Evolutionary conservation across 2,888 invertebrate species (phyloP), one percentile per base, ranked within the genome.

Genomic region (Andrena hattorfiana): DNA sequence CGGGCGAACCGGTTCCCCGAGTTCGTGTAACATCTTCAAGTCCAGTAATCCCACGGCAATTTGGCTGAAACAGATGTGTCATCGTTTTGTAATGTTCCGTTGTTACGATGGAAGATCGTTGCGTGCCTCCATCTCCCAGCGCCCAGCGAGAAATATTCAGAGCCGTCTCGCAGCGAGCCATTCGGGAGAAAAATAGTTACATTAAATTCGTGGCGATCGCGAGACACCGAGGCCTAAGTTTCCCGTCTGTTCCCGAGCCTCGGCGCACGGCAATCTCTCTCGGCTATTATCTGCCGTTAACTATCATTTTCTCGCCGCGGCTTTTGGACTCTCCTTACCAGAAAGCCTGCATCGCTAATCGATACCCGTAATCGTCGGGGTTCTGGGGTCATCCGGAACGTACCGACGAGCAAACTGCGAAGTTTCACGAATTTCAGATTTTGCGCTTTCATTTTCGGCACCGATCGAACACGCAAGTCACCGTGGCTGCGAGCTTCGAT

Each of bases 241-340:
- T 20, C 7, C 7, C n/a, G 16, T 10, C 13, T 74, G 32, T n/a
- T 69, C 16, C 32, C 30, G 48, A 30, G 51, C 51, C 20, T 72
- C 59, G 60, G 68, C 20, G 26, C 54, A 26, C 56, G 48, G 74
- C 30, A 62, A 60, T 79, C 74, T 54, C 74, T 54, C 77, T 66
- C 62, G 81, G 48, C 81, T 86, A 82, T 89, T 81, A 83, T 81
- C 81, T 72, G 69, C 71, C 32, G 83, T 86, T 87, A 87, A 89
- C 89, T 91, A 89, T 90, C 89, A 87, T 86, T 87, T 84, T 85
- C 66, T 72, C 74, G 81, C 78, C 54, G 64, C 72, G 89, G 73
- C 90, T 90, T 90, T 90, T 90, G 81, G 89, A 91, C 86, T 88
- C 84, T 84, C 83, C 69, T 84, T 78, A 77, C 76, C 75, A 83